Evolutionary conservation across 2,113 vertebrate species (phyloP), one percentile per base, ranked within the genome.

Genomic region (Nannospalax galili): DNA sequence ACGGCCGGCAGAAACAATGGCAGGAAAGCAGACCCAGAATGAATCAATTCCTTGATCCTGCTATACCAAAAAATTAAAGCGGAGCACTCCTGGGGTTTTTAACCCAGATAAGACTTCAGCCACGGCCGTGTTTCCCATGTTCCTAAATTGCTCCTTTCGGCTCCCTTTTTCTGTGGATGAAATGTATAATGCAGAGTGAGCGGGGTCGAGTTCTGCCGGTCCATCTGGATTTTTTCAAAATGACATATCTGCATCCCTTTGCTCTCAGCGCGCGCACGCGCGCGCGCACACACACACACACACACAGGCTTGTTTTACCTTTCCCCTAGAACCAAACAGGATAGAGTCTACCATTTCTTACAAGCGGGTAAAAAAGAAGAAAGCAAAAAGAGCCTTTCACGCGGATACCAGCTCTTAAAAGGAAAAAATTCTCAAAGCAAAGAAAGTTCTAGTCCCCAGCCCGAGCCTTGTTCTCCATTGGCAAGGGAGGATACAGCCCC

Each of bases 41-140:
- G 98, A 98, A 98, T 98, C 96, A 97, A 98, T 98, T 98, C 98
- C 97, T 95, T 98, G 97, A 96, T 96, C 97, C 92, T 92, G 97
- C 98, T 97, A 92, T 92, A 98, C 98, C 98, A 97, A 98, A 93
- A 97, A 98, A 98, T 97, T 97, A 96, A 98, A 96, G 93, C 94
- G 91, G 91, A 96, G 95, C 96, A 96, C 97, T 98, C 98, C 97
- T 97, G 96, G 95, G 97, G 98, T 97, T 98, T 98, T 97, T 52
- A 97, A 98, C 98, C 96, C 97, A 97, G 95, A 84, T 95, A 96
- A 42, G 84, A 94, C 95, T 96, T 87, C 89, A 95, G 96, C 96
- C 74, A 92, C 64, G 24, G 79, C 96, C 37, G 2, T 60, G 73
- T 67, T 92, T 70, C 78, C 94, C 81, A 10, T 78, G 82, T 95